A percentile compares a stretch with the other conserved stretches of the same genome.
These are phyloP conservation scores for Phoebastria nigripes DNA, from an alignment of 2,797 vertebrate genomes.

Conservation along the genomic window DNA sequence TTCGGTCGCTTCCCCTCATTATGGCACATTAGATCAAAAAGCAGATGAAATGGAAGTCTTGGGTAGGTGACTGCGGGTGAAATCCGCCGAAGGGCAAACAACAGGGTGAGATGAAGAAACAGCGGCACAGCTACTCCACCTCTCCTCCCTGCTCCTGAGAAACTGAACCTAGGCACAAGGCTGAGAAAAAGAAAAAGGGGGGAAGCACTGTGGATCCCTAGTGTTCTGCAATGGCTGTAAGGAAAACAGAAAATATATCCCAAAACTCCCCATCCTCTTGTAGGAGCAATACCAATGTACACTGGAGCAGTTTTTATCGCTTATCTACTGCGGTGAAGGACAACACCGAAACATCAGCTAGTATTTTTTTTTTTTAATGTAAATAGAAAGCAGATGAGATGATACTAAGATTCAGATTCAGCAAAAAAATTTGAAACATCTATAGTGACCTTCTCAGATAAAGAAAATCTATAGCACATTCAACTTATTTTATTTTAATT, in stretches of 20 bases:
- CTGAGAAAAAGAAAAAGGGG: neutral
- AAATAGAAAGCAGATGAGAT: neutral
- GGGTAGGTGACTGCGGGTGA: neutral
- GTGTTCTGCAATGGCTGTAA: neutral
- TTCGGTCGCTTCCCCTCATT: neutral
- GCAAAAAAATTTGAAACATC: neutral
- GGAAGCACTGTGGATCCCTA: neutral
- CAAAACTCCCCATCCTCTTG: neutral
- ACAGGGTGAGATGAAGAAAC: fast-evolving
- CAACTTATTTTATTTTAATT: neutral
- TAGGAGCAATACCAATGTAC: neutral
- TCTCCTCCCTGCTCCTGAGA: neutral
- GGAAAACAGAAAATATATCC: neutral
- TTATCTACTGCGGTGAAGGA: neutral
- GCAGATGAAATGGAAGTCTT: slow-evolving; percentile 7
- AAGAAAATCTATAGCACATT: neutral
- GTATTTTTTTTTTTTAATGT: neutral
- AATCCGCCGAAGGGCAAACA: neutral
- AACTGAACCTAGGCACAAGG: neutral
- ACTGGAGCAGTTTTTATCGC: neutral
- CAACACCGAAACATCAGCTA: neutral
- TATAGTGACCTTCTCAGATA: neutral
- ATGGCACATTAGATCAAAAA: neutral
- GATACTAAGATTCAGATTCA: neutral
- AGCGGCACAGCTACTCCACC: neutral